A percentile compares a stretch with the other conserved stretches of the same genome.
phyloP scores from a whole-genome alignment of 2,888 invertebrate genomes.

The Gibbula magus region DNA sequence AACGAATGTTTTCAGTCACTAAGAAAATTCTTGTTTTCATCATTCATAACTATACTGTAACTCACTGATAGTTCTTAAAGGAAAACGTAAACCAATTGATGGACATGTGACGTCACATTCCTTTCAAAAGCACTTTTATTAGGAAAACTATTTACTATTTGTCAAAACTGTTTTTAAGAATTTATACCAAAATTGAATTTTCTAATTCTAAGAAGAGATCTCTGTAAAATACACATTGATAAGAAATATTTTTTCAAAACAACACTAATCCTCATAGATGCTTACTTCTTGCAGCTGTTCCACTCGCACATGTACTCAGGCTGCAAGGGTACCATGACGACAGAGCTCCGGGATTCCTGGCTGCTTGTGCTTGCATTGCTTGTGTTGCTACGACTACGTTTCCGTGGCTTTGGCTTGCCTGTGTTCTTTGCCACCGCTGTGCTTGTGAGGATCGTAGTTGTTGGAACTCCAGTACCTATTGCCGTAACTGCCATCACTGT shows the following conservation, averaged over 20 bases:
- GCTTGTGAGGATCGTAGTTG: neutral
- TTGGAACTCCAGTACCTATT: neutral
- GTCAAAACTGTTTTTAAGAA: neutral
- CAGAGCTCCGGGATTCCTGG: constrained; percentile 39
- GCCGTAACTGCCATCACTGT: constrained; percentile 4
- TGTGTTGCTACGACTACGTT: constrained; percentile 53
- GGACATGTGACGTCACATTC: too few species aligned
- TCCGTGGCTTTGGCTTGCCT: constrained; percentile 46
- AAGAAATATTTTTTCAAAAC: too few species aligned
- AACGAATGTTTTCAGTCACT: too few species aligned
- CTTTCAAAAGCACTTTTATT: too few species aligned
- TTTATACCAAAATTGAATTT: neutral
- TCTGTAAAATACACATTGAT: too few species aligned
- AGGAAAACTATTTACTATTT: neutral
- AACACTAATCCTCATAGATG: neutral
- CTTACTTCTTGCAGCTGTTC: constrained; percentile 87
- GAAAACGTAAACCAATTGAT: too few species aligned
- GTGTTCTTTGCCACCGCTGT: constrained; percentile 19
- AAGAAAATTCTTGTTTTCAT: too few species aligned
- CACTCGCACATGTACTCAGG: constrained; percentile 87
- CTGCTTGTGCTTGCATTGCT: constrained; percentile 25
- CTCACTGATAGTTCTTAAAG: too few species aligned
- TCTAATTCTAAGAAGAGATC: too few species aligned
- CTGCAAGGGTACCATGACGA: constrained; percentile 60
- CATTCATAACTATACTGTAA: too few species aligned